Evolutionary conservation across 2,888 invertebrate species (phyloP).

Genomic region (Operophtera brumata): DNA sequence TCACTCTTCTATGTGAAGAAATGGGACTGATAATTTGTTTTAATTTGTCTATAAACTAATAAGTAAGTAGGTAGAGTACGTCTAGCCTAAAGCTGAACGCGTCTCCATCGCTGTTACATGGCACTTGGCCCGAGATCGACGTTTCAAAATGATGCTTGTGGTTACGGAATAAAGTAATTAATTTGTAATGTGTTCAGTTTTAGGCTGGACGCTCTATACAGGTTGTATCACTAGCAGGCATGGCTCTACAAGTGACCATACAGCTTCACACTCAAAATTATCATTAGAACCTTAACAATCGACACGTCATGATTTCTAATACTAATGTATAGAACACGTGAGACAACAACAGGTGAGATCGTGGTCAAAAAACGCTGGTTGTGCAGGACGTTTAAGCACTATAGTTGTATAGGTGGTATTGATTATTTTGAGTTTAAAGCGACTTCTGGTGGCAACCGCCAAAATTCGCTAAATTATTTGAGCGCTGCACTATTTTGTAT

Average conservation of each 20-base stretch:
- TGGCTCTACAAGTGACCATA: too few species aligned
- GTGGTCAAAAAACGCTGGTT: too few species aligned
- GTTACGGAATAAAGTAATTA: too few species aligned
- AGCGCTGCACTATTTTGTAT: background rate
- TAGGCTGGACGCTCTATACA: too few species aligned
- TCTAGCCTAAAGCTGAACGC: too few species aligned
- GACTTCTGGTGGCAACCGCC: background rate
- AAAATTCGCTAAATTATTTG: background rate
- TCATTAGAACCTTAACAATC: background rate
- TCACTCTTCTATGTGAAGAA: background rate
- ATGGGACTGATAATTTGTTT: constrained; percentile 7
- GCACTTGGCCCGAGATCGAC: too few species aligned
- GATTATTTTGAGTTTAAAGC: background rate
- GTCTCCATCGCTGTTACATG: too few species aligned
- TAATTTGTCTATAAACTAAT: background rate
- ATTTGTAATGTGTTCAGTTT: too few species aligned
- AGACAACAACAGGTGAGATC: too few species aligned
- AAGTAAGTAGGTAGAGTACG: too few species aligned
- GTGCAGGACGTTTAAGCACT: background rate
- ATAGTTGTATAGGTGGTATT: background rate
- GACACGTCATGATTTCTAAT: background rate
- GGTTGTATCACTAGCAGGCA: too few species aligned
- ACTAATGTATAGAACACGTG: background rate
- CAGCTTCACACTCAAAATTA: background rate
- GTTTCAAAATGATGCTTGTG: too few species aligned